Evolutionary conservation across 2,113 vertebrate species (phyloP).

Genomic region (Oenanthe oenanthe): DNA sequence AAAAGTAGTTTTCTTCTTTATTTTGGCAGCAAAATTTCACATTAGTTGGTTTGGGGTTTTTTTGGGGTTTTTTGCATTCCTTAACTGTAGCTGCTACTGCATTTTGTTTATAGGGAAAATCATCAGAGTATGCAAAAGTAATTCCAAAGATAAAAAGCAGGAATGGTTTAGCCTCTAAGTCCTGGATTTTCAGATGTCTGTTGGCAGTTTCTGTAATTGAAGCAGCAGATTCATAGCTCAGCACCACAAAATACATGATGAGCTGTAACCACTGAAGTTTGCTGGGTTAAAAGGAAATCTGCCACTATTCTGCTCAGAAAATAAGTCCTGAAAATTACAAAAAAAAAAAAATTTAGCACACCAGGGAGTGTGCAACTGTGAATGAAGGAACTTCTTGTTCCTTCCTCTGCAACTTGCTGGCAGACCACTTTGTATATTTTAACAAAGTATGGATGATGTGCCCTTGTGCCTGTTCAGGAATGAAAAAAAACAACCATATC

Average conservation of each 20-base stretch:
- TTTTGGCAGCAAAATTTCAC: neutral
- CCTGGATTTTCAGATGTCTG: neutral
- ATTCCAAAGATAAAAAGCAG: constrained; percentile 40
- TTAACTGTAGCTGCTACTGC: neutral
- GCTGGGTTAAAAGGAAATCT: neutral
- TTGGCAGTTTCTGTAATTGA: constrained; percentile 33
- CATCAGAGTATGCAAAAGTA: constrained; percentile 21
- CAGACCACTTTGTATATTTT: neutral
- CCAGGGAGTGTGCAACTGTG: neutral
- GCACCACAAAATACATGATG: neutral
- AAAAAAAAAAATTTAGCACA: neutral
- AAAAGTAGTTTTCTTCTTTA: neutral
- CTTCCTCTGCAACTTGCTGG: neutral
- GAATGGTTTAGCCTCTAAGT: neutral
- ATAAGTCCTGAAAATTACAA: neutral
- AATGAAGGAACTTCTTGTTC: neutral
- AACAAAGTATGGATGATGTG: neutral
- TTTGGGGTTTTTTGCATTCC: neutral
- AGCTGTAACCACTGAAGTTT: neutral
- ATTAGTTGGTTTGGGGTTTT: neutral
- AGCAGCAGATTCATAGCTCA: constrained; percentile 24
- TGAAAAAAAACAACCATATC: neutral
- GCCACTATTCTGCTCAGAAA: neutral
- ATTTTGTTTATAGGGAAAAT: neutral
- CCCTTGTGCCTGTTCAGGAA: neutral